phyloP scores from a whole-genome alignment of 37 sponge, comb jelly and placozoan species.

The Aplysina aerophoba region DNA sequence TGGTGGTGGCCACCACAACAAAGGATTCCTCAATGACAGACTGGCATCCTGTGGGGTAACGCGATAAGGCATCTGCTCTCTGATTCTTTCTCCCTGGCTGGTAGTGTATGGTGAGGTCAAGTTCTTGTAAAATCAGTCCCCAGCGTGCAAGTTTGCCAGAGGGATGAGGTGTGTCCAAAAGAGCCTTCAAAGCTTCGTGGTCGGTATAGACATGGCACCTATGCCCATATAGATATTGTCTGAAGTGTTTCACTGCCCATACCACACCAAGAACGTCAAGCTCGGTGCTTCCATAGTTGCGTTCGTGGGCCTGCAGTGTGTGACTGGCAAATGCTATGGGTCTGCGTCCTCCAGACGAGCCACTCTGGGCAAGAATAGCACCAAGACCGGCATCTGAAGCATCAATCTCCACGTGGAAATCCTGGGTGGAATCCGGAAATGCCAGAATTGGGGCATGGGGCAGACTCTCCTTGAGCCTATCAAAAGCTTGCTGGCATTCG shows the following conservation, averaged over 20 bases:
- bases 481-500: too few species aligned
- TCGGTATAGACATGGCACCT: slow-evolving; percentile 47
- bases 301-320: slow-evolving; percentile 47
- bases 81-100: slow-evolving; percentile 38
- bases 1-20: too few species aligned
- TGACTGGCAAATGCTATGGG: slow-evolving; percentile 58
- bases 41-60: too few species aligned
- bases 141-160: slow-evolving; percentile 58
- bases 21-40: too few species aligned
- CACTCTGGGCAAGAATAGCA: slow-evolving; percentile 42
- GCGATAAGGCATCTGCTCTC: slow-evolving; percentile 53
- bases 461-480: slow-evolving; percentile 42
- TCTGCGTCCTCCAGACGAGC: not conserved
- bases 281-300: slow-evolving; percentile 56
- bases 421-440: slow-evolving; percentile 25
- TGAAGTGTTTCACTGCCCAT: slow-evolving; percentile 59
- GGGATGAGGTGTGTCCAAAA: slow-evolving; percentile 58
- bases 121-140: slow-evolving; percentile 54
- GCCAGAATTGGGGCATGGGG: slow-evolving; percentile 34
- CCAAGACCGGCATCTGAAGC: slow-evolving; percentile 49
- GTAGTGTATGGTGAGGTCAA: slow-evolving; percentile 18
- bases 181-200: slow-evolving; percentile 49
- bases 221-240: slow-evolving; percentile 63
- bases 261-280: slow-evolving; percentile 55
- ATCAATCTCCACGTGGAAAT: slow-evolving; percentile 60